Evolutionary conservation across 2,888 invertebrate species (phyloP).

Genomic region (Trypoxylon attenuatum): DNA sequence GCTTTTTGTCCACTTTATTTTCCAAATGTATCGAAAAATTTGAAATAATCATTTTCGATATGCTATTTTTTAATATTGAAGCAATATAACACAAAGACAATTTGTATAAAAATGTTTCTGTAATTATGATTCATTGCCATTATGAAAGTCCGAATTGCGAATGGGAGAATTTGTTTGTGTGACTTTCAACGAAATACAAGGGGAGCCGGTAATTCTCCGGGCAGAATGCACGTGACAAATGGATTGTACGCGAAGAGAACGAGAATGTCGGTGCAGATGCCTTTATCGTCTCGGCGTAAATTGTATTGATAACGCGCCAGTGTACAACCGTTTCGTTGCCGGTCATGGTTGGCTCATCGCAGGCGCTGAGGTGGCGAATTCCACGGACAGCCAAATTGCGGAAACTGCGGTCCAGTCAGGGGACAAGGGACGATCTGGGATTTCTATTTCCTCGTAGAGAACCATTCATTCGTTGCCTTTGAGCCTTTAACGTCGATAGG

Average conservation of each 20-base stretch:
- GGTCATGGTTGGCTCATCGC: constrained; percentile 10
- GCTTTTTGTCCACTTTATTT: too few species aligned
- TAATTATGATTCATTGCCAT: too few species aligned
- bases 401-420: constrained; percentile 18
- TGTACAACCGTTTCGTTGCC: constrained; percentile 29
- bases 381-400: constrained; percentile 14
- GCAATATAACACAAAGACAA: too few species aligned
- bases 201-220: constrained; percentile 20
- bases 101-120: too few species aligned
- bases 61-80: too few species aligned
- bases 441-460: constrained; percentile 30
- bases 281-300: constrained; percentile 31
- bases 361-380: constrained; percentile 14
- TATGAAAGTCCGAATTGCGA: too few species aligned
- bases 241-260: constrained; percentile 36
- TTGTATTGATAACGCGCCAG: constrained; percentile 45
- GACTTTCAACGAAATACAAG: constrained; percentile 21
- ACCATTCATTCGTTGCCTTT: constrained; percentile 5
- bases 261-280: constrained; percentile 23
- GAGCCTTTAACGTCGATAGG: too few species aligned
- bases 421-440: constrained; percentile 14
- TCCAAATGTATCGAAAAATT: too few species aligned
- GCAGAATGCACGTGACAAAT: constrained; percentile 31
- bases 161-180: constrained; percentile 4
- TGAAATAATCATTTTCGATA: too few species aligned